Base-by-base conservation (phyloP, 2,113 vertebrate species). In the Lepidothrix coronata region DNA sequence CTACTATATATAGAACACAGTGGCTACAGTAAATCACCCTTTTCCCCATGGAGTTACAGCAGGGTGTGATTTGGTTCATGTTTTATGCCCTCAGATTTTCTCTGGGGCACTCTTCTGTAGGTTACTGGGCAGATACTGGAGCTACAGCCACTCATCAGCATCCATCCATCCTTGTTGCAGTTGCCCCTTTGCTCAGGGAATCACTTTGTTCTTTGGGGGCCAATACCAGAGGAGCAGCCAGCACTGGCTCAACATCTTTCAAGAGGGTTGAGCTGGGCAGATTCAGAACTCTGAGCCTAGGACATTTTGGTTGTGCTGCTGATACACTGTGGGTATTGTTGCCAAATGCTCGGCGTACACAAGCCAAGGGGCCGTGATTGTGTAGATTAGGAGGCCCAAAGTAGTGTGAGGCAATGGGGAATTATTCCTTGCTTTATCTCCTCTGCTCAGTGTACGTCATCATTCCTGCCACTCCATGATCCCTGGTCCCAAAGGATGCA, bases 361-460 rank as follows among this genome's bases (percentile, higher is more conserved):
- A 22, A 62, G 25, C 43, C 48, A 7, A 52, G 95, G 96, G 97
- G 91, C 93, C 95, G 86, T 5, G 95, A 96, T 96, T 61, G 54
- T 98, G 98, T 97, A 66, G 97, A 97, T 96, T 96, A 97, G 94
- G 61, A 79, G 85, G 89, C 77, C 86, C 68, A 85, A 66, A 97
- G 81, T 86, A 74, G 82, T 62, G 77, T 84, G 92, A 95, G 54
- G 88, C 96, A 93, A 39, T 4, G 28, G 96, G 94, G 97, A 91
- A 89, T 95, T 63, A 68, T 92, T 93, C 86, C 89, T 61, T 30
- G 44, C 78, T 91, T 87, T 97, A 97, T 97, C 97, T 92, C 67
- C 67, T 44, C 65, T 44, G 6, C 83, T 71, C 94, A 87, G 74
- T 8, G 4, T 20, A 58, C 33, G 2, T 59, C 89, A 61, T 17